These are phyloP conservation scores for Sphinx pinastri DNA, from an alignment of 2,888 invertebrate genomes.

Conservation along the genomic window DNA sequence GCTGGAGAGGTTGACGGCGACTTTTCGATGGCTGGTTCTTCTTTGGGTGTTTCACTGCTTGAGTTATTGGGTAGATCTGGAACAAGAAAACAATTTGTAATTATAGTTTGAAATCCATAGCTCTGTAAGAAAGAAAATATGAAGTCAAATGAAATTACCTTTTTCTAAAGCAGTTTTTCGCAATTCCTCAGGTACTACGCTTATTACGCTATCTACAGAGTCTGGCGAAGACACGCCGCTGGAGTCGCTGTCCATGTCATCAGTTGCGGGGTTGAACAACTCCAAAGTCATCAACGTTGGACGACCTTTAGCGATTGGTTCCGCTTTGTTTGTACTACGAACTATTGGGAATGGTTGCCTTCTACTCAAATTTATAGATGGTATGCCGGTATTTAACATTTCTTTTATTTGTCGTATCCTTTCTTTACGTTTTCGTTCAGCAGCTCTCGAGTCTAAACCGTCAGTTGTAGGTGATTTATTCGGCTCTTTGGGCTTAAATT, in stretches of 20 bases:
- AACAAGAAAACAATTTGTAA: constrained; percentile 40
- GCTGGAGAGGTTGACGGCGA: constrained; percentile 56
- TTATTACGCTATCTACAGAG: constrained; percentile 93
- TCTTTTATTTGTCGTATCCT: constrained; percentile 88
- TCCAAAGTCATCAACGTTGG: constrained; percentile 92
- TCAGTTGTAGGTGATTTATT: constrained; percentile 65
- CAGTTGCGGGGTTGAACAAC: constrained; percentile 94
- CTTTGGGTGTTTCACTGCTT: constrained; percentile 53
- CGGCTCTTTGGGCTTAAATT: constrained; percentile 73
- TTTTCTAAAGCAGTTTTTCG: constrained; percentile 74
- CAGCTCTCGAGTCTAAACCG: constrained; percentile 70
- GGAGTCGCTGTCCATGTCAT: constrained; percentile 95
- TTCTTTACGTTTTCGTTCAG: constrained; percentile 84
- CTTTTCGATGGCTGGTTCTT: constrained; percentile 54
- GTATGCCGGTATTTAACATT: constrained; percentile 87
- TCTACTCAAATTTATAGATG: constrained; percentile 79
- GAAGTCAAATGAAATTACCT: constrained; percentile 54
- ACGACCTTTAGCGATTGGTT: constrained; percentile 86
- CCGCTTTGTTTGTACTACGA: constrained; percentile 85
- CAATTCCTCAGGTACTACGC: constrained; percentile 87
- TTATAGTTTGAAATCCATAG: background rate
- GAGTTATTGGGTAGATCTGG: constrained; percentile 58
- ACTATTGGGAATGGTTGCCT: constrained; percentile 88
- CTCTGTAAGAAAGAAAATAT: background rate
- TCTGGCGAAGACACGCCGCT: constrained; percentile 94